Base-by-base conservation (phyloP, 2,888 invertebrate species). In the Deroplatys truncata region DNA sequence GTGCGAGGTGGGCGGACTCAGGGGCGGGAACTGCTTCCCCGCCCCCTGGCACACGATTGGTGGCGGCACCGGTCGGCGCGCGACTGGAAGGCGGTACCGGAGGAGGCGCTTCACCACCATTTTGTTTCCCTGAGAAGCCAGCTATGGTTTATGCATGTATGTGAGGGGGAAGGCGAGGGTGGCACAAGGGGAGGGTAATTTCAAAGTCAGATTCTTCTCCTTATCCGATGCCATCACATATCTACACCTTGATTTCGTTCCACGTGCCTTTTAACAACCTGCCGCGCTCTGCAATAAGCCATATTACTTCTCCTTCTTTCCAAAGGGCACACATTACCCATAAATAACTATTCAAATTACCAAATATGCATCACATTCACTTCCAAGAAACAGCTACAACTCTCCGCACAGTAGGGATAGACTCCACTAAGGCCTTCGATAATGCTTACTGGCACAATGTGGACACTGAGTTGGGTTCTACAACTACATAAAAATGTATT, bases 31-130 rank as follows among this genome's bases (percentile, higher is more conserved):
- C 56, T 20, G 25, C 56, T 16, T 20, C 20, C 7, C 56, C 56
- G 56, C 56, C 56, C 49, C 85, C 28, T 49, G 29, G 28, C 49
- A n/a, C 15, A 43, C 49, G 28, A 87, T 87, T 87, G 87, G 87
- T 29, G 13, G n/a, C 10, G n/a, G 25, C 4, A 13, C 1, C 2
- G 2, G 82, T 82, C 87, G 87, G 87, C 87, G 87, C 87, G 87
- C 87, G 87, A 87, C 87, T 72, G 82, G 28, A n/a, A 72, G 87
- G 87, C 49, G 85, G 28, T n/a, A 20, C 29, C 10, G 87, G 31
- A 31, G 87, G 87, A 31, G 82, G 82, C 28, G 82, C 83, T 2
- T 87, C 29, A 72, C 87, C 87, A 87, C 87, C 87, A 87, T 87
- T 87, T 87, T 87, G 82, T 86, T 86, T 86, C 29, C 82, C 20